phyloP scores from a whole-genome alignment of 2,113 vertebrate genomes.

The Prochilodus magdalenae region DNA sequence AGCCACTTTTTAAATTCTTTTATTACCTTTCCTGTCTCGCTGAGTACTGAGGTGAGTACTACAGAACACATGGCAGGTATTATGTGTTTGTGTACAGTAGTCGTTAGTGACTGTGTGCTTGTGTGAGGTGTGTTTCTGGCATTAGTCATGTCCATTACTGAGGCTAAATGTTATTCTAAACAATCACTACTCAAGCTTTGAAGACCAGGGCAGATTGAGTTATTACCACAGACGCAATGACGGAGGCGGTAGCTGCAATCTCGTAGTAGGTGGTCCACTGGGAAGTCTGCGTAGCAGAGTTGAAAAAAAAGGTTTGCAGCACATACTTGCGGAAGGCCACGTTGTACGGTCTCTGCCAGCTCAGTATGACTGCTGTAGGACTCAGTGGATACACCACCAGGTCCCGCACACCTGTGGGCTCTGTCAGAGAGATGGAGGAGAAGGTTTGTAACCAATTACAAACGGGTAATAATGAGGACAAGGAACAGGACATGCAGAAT shows the following conservation, averaged over 20 bases:
- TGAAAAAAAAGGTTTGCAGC: slow-evolving; percentile 96
- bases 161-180: too few species aligned
- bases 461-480: background rate
- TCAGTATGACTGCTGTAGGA: slow-evolving; percentile 90
- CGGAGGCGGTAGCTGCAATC: slow-evolving; percentile 88
- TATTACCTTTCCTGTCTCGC: too few species aligned
- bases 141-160: too few species aligned
- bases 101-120: too few species aligned
- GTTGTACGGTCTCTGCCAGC: slow-evolving; percentile 90
- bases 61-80: too few species aligned
- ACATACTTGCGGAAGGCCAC: slow-evolving; percentile 94
- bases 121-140: too few species aligned
- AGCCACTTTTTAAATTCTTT: too few species aligned
- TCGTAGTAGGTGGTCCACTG: slow-evolving; percentile 98
- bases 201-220: background rate
- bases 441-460: background rate
- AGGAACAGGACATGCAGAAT: background rate
- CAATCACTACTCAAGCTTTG: too few species aligned
- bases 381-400: slow-evolving; percentile 88
- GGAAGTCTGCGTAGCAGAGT: slow-evolving; percentile 86
- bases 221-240: slow-evolving; percentile 92
- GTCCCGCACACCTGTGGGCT: slow-evolving; percentile 91
- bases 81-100: too few species aligned
- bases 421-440: slow-evolving; percentile 68
- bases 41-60: too few species aligned